Evolutionary conservation across 2,797 vertebrate genomes (phyloP).

Genomic region (Enoplosus armatus): DNA sequence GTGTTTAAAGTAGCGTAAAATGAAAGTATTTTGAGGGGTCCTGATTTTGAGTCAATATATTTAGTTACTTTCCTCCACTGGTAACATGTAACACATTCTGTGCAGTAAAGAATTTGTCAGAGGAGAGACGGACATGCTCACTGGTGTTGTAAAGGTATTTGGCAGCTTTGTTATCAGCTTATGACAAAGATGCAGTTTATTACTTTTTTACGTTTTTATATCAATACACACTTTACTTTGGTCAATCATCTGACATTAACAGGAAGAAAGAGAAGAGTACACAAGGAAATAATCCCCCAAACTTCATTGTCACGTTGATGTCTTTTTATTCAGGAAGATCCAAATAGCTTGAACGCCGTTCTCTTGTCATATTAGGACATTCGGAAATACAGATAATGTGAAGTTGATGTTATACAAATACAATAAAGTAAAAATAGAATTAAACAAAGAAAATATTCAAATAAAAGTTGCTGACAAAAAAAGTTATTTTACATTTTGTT

Average conservation of each 20-base stretch:
- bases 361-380: neutral
- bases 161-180: neutral
- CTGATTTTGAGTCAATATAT: neutral
- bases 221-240: neutral
- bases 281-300: constrained; percentile 1
- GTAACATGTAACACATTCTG: neutral
- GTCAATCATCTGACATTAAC: constrained; percentile 6
- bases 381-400: neutral
- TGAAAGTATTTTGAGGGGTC: neutral
- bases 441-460: neutral
- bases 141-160: neutral
- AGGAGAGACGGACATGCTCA: neutral
- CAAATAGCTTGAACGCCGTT: neutral
- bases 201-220: neutral
- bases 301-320: neutral
- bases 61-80: neutral
- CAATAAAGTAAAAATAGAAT: neutral
- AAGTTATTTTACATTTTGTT: neutral
- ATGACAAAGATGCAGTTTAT: neutral
- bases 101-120: neutral
- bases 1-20: neutral
- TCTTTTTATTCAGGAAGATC: neutral
- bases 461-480: neutral
- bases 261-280: neutral
- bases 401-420: neutral